These are phyloP conservation scores for Acanthopagrus latus DNA, from an alignment of 2,797 vertebrate genomes.

Conservation along the genomic window DNA sequence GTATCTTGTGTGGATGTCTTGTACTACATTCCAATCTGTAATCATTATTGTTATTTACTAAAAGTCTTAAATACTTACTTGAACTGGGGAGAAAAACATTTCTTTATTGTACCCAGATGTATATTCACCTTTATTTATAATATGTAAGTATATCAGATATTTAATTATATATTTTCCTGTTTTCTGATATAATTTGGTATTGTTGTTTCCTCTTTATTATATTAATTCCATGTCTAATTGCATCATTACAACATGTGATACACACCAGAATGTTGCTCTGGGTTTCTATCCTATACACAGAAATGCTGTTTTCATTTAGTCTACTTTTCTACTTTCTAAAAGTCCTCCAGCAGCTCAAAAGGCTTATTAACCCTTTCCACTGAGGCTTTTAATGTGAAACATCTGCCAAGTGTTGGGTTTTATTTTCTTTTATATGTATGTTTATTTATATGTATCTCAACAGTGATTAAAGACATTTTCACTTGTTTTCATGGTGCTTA, in stretches of 20 bases:
- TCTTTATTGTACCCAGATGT: neutral
- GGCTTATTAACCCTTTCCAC: neutral
- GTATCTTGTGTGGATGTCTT: neutral
- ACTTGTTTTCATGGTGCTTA: neutral
- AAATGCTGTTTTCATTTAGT: neutral
- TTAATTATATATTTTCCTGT: neutral
- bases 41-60: neutral
- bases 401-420: neutral
- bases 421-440: neutral
- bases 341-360: neutral
- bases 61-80: neutral
- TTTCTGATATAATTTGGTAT: neutral
- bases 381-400: slow-evolving; percentile 5
- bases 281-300: neutral
- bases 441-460: too few relatives aligned
- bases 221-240: too few relatives aligned
- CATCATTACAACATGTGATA: neutral
- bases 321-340: neutral
- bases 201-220: neutral
- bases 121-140: neutral
- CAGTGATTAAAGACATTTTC: neutral
- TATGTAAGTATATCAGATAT: neutral
- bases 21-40: slow-evolving; percentile 10
- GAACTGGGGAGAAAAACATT: neutral
- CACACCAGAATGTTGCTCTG: neutral